Conservation (phyloP, 2,113 vertebrate species). For the Erythrolamprus reginae region DNA sequence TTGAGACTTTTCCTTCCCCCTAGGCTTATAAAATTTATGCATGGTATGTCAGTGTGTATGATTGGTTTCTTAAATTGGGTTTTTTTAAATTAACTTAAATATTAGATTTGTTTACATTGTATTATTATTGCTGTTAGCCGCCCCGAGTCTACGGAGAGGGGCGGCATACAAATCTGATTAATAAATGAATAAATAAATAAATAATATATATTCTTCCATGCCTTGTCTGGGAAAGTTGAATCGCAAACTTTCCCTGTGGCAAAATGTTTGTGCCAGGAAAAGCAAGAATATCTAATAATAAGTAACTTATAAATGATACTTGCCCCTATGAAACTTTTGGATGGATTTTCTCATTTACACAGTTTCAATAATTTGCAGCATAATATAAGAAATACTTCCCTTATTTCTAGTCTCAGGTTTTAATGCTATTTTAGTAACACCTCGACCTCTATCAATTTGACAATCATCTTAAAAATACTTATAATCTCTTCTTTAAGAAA, state of each 20-base stretch:
- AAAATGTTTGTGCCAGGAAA: background rate
- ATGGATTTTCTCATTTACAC: background rate
- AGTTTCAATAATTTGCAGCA: background rate
- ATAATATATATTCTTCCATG: background rate
- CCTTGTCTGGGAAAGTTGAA: background rate
- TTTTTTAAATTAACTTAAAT: too few species aligned
- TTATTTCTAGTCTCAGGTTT: background rate
- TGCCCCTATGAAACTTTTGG: background rate
- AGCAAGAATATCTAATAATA: background rate
- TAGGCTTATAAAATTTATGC: too few species aligned
- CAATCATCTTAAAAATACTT: background rate
- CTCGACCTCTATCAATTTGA: background rate
- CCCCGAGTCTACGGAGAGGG: too few species aligned
- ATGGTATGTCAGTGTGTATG: too few species aligned
- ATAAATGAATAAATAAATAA: too few species aligned
- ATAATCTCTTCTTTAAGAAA: background rate
- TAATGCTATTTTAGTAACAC: background rate
- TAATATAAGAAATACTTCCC: background rate
- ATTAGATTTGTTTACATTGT: too few species aligned
- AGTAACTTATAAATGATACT: background rate
- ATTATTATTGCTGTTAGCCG: too few species aligned
- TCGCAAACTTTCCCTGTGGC: background rate
- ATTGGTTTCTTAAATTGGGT: too few species aligned
- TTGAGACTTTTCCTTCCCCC: too few species aligned
- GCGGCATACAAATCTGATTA: too few species aligned